A percentile compares a stretch with the other conserved stretches of the same genome.
Conservation (phyloP, 2,113 vertebrate genomes). For the Ceyx melanurus region DNA sequence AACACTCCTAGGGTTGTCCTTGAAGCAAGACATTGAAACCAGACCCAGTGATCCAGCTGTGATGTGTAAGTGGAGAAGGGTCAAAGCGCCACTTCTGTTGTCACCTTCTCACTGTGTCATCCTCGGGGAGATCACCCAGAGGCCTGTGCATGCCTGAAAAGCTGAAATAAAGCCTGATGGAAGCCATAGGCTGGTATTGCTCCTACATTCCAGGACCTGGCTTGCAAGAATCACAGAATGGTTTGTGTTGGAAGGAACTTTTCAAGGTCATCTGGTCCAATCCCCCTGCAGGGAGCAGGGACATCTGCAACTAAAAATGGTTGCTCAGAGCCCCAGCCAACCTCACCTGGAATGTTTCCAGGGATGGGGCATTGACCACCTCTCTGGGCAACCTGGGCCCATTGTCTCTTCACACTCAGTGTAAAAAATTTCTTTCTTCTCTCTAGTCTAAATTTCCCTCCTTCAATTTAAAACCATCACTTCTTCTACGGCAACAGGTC, state of each 20-base stretch:
- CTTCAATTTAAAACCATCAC: rapidly evolving
- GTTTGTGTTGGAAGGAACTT: background rate
- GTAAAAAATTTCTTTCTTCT: rapidly evolving
- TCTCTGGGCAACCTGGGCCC: background rate
- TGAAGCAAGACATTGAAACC: rapidly evolving
- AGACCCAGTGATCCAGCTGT: rapidly evolving
- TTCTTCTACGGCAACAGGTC: rapidly evolving
- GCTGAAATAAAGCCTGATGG: background rate
- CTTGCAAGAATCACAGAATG: background rate
- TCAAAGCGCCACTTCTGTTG: background rate
- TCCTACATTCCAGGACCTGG: background rate
- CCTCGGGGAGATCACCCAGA: background rate
- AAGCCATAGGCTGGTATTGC: background rate
- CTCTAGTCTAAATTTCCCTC: background rate
- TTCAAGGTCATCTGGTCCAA: rapidly evolving
- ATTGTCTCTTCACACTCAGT: rapidly evolving
- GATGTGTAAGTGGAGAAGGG: background rate
- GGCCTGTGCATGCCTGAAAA: background rate
- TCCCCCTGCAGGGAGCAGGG: no score
- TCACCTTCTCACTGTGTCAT: background rate
- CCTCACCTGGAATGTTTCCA: background rate
- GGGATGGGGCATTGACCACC: background rate
- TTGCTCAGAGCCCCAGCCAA: background rate
- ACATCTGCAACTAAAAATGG: no score
- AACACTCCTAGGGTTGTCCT: background rate